Conservation (phyloP, 2,797 vertebrate species). For the Euphonia xanthogaster region DNA sequence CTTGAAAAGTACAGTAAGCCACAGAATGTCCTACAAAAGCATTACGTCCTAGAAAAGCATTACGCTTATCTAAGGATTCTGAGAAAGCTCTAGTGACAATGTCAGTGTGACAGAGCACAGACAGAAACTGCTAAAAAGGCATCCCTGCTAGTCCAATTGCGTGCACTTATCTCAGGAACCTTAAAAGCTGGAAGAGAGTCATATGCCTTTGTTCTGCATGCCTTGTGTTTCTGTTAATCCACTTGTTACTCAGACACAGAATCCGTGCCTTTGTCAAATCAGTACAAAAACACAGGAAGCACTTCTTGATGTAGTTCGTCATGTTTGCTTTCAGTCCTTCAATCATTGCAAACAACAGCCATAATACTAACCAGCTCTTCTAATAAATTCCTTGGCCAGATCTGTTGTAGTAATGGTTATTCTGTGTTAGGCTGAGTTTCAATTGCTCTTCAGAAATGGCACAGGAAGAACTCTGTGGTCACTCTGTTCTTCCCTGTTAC, state of each 20-base stretch:
- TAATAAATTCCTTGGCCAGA: background rate
- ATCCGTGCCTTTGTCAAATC: background rate
- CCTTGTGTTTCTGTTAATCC: background rate
- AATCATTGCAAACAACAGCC: background rate
- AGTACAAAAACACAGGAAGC: background rate
- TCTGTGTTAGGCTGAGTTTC: background rate
- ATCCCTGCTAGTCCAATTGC: background rate
- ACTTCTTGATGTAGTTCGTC: background rate
- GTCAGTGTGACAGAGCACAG: slow-evolving; percentile 33
- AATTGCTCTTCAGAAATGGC: background rate
- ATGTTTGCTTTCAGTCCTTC: background rate
- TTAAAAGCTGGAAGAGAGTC: slow-evolving; percentile 2
- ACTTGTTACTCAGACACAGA: background rate
- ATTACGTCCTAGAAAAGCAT: slow-evolving; percentile 24
- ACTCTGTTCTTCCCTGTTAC: background rate
- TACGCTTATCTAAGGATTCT: slow-evolving; percentile 36
- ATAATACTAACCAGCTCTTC: background rate
- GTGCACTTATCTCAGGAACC: slow-evolving; percentile 2
- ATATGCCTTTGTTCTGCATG: background rate
- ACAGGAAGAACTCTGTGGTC: background rate
- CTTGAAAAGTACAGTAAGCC: slow-evolving; percentile 1
- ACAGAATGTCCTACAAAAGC: slow-evolving; percentile 21
- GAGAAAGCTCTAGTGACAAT: slow-evolving; percentile 31
- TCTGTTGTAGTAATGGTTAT: background rate
- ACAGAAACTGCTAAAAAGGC: slow-evolving; percentile 8